Evolutionary conservation across 2,888 invertebrate genomes (phyloP), one percentile per base, ranked within the genome.

Genomic region (Dexiosoma caninum): DNA sequence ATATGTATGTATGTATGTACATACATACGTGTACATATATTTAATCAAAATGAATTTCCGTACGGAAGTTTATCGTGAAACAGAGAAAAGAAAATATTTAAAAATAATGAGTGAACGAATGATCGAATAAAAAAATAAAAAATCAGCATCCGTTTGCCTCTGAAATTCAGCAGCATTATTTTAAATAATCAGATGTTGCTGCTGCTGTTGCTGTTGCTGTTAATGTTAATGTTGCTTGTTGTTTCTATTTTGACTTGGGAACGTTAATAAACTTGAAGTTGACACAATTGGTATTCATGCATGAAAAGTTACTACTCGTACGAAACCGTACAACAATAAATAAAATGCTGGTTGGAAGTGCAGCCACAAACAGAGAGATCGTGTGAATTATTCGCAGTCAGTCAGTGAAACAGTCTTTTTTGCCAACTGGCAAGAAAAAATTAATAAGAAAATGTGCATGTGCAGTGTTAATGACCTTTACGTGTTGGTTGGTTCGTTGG

Each of bases 11-110:
- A n/a, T n/a, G n/a, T n/a, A n/a, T n/a, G n/a, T n/a, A n/a, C n/a
- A n/a, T n/a, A n/a, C n/a, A n/a, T n/a, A n/a, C n/a, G n/a, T n/a
- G n/a, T n/a, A 59, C n/a, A 35, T 9, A 12, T 35, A 79, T 62
- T 67, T 67, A 71, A 80, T 76, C 80, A 80, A 67, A 40, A 72
- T 69, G 67, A 62, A 72, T 81, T 81, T 81, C 81, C 81, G 81
- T 71, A 49, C 81, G 81, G 81, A 81, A 81, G 80, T 23, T 77
- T 40, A 51, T 55, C 40, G 16, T 42, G 46, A 62, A 59, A 46
- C 21, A 62, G 67, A 71, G 44, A 59, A 75, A 71, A 40, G 51
- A 69, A 75, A 79, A 14, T 21, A 23, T 27, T 57, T 10, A 30
- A 62, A 40, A 51, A 66, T 14, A 37, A 46, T 35, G 49, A 49